phyloP scores from a whole-genome alignment of 2,888 invertebrate genomes.

The Acrobasis repandana region DNA sequence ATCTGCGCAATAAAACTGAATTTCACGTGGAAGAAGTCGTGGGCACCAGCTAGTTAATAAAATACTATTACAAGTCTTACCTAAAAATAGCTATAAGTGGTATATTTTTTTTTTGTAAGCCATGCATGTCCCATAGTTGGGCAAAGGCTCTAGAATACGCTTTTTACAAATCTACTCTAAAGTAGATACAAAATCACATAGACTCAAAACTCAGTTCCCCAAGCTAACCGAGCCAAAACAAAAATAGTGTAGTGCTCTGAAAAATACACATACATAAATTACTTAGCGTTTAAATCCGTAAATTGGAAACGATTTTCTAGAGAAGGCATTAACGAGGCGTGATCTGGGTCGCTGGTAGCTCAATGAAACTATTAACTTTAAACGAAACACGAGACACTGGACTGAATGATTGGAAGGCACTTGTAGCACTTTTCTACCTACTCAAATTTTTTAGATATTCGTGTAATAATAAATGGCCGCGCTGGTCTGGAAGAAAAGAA shows the following conservation, averaged over 20 bases:
- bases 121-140: too few species aligned
- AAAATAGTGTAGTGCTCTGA: conserved; percentile 11
- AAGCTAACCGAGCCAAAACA: conserved; percentile 1
- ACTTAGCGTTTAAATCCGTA: conserved; percentile 18
- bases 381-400: conserved; percentile 5
- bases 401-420: neutral
- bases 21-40: too few species aligned
- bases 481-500: neutral
- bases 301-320: conserved; percentile 18
- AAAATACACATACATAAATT: conserved; percentile 17
- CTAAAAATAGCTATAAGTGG: too few species aligned
- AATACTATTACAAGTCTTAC: too few species aligned
- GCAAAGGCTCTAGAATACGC: too few species aligned
- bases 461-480: neutral
- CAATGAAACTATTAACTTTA: conserved; percentile 6
- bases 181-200: neutral
- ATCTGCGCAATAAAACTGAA: too few species aligned
- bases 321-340: conserved; percentile 15
- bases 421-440: neutral
- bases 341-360: conserved; percentile 8
- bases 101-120: too few species aligned
- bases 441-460: neutral
- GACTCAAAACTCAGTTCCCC: neutral
- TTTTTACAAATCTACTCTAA: neutral
- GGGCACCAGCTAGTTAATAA: too few species aligned